Evolutionary conservation across 2,797 vertebrate genomes (phyloP).

Genomic region (Ictinia mississippiensis): DNA sequence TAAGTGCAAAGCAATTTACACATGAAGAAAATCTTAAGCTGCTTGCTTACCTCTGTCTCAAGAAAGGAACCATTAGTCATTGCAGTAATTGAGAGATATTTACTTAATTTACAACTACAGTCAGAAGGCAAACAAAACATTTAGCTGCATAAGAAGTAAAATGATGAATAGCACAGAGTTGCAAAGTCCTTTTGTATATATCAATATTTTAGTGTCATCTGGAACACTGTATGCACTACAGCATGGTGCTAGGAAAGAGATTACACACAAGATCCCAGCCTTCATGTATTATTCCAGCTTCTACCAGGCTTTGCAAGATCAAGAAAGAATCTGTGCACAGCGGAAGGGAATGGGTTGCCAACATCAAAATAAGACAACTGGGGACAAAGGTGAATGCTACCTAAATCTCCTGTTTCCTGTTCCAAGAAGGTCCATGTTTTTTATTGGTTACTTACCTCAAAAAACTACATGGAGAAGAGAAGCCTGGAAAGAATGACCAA

Average conservation of each 20-base stretch:
- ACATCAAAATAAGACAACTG: neutral
- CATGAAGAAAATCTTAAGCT: neutral
- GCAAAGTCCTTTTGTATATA: slow-evolving; percentile 2
- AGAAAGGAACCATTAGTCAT: neutral
- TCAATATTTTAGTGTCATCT: neutral
- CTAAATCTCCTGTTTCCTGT: neutral
- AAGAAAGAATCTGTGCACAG: neutral
- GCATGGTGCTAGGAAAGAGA: neutral
- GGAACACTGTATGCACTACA: neutral
- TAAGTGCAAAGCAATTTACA: neutral
- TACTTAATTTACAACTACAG: slow-evolving; percentile 9
- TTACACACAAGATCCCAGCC: neutral
- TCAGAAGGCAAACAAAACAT: neutral
- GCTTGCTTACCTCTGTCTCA: neutral
- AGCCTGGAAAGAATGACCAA: neutral
- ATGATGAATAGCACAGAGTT: neutral
- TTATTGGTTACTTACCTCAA: neutral
- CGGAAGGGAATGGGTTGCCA: neutral
- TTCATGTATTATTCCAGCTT: neutral
- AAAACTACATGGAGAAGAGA: neutral
- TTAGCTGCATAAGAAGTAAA: neutral
- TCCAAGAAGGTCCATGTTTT: neutral
- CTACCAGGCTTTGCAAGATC: neutral
- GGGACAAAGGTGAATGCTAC: neutral
- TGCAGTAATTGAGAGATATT: slow-evolving; percentile 31